A percentile compares a stretch with the other conserved stretches of the same genome.
Evolutionary conservation across 2,113 vertebrate species (phyloP).

Genomic region (Chascanopsetta lugubris): DNA sequence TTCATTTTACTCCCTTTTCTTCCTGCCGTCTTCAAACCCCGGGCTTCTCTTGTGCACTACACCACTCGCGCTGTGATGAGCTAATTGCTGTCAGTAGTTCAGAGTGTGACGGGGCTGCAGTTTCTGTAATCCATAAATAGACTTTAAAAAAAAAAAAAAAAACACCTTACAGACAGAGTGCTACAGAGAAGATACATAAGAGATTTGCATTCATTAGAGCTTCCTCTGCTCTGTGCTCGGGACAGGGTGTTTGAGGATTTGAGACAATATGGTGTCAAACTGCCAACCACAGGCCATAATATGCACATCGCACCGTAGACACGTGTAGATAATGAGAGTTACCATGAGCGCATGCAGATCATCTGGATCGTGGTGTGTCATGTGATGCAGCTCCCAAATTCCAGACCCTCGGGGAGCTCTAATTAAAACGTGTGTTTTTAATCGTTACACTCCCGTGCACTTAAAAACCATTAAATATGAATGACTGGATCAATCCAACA

Average conservation of each 20-base stretch:
- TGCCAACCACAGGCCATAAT: neutral
- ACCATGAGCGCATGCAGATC: neutral
- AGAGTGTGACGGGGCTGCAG: slow-evolving; percentile 28
- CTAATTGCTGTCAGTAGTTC: slow-evolving; percentile 57
- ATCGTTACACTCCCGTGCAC: neutral
- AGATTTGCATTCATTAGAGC: slow-evolving; percentile 45
- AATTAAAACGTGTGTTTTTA: neutral
- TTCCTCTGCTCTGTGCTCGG: slow-evolving; percentile 28
- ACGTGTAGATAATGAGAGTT: neutral
- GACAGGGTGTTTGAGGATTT: neutral
- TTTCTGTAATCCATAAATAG: slow-evolving; percentile 61
- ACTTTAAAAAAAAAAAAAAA: too few species aligned
- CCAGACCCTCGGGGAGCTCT: neutral
- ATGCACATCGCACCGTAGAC: neutral
- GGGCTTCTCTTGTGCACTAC: slow-evolving; percentile 18
- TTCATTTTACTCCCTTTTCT: slow-evolving; percentile 3
- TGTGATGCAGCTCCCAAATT: slow-evolving; percentile 7
- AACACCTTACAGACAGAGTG: slow-evolving; percentile 15
- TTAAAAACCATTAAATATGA: neutral
- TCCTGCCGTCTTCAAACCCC: slow-evolving; percentile 12
- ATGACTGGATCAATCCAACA: neutral
- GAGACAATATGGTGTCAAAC: neutral
- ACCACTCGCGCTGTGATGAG: slow-evolving; percentile 26
- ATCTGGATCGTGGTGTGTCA: slow-evolving; percentile 2
- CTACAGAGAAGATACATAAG: slow-evolving; percentile 17